These are phyloP conservation scores for Hydrolagus affinis DNA, from an alignment of 2,113 vertebrate genomes.

Conservation along the genomic window DNA sequence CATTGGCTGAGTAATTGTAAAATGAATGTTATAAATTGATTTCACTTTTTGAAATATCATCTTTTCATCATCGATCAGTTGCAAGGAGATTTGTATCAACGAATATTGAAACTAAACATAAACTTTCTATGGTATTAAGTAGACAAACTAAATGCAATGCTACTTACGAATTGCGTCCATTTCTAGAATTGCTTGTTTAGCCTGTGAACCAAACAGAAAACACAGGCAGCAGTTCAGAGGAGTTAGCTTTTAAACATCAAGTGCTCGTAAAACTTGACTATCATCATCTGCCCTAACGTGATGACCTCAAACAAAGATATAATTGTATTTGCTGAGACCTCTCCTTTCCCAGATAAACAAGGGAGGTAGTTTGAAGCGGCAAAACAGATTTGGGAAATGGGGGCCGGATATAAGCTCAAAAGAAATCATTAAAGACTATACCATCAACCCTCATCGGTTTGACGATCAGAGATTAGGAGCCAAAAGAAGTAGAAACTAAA, in stretches of 20 bases:
- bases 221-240: conserved; percentile 2
- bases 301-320: conserved; percentile 6
- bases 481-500: not conserved
- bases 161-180: conserved; percentile 95
- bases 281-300: not conserved
- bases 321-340: conserved; percentile 4
- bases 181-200: conserved; percentile 93
- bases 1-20: too few relatives aligned
- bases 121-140: too few relatives aligned
- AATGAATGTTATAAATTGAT: too few relatives aligned
- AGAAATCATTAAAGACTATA: not conserved
- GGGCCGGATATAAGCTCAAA: not conserved
- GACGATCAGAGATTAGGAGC: not conserved
- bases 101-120: too few relatives aligned
- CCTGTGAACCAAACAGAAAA: conserved; percentile 58
- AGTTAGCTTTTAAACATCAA: not conserved
- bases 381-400: not conserved
- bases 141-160: not conserved
- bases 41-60: too few relatives aligned
- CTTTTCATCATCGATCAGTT: too few relatives aligned
- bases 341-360: conserved; percentile 15
- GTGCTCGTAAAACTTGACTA: conserved; percentile 39
- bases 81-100: too few relatives aligned
- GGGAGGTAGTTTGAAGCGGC: not conserved
- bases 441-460: not conserved